Base-by-base conservation (phyloP, 2,888 invertebrate species). In the Euzetes globulus region DNA sequence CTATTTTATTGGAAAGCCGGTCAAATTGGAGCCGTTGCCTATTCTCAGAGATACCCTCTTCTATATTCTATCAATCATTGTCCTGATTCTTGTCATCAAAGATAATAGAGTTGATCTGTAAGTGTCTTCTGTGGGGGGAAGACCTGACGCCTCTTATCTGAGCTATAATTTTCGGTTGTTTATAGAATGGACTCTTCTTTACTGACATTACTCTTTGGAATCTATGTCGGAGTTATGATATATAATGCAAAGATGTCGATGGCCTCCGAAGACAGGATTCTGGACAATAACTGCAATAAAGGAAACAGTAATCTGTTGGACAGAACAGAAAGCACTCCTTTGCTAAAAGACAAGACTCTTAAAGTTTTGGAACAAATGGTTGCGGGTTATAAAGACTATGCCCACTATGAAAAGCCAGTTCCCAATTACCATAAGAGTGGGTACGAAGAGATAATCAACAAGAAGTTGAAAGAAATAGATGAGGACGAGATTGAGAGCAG, bases 101-200 rank as follows among this genome's bases (percentile, higher is more conserved):
- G 74, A 74, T 37, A 74, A 74, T 22, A 50, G 52, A 22, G 74
- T 74, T 47, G 74, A 74, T 60, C 55, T 74, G 74, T 74, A 74
- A 70, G 74, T 71, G 15, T 47, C 41, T 17, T 25, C 29, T n/a
- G 0, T 47, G 2, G 6, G 9, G 37, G 71, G n/a, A 17, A 41
- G 41, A 13, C 1, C 11, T 41, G n/a, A n/a, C 41, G 7, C 9
- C 13, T 11, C 7, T 41, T 11, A 13, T 13, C 11, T 41, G 11
- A 9, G 41, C 11, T 63, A 4, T 17, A 5, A 63, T 7, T 60
- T 27, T 63, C 7, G 13, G 33, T 11, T 33, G 7, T 7, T 5
- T 29, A 55, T 22, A 74, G 74, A 52, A 63, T 74, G 17, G 74
- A 74, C 37, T 50, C 74, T 25, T 74, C 71, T 22, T 41, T 74